phyloP scores from a whole-genome alignment of 1,140 invertebrate species.

The Zaprionus davidi region DNA sequence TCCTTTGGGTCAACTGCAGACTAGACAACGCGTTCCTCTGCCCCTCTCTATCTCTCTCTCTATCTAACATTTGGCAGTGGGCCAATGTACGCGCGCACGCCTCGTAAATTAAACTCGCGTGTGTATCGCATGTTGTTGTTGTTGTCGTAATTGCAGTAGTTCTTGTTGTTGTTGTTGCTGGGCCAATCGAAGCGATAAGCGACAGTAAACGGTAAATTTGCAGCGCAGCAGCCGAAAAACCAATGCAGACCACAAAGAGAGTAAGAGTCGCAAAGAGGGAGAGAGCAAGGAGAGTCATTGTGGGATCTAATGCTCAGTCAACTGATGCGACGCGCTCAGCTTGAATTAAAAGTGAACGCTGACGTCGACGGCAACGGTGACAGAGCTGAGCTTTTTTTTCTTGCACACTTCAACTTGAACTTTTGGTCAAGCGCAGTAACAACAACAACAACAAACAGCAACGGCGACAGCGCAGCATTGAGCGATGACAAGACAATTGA shows the following conservation, averaged over 20 bases:
- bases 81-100: slow-evolving; percentile 68
- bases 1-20: slow-evolving; percentile 1
- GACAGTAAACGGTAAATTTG: slow-evolving; percentile 69
- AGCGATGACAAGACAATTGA: slow-evolving; percentile 78
- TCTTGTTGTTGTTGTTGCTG: not conserved
- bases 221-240: slow-evolving; percentile 45
- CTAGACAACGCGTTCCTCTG: not conserved
- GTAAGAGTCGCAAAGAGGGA: slow-evolving; percentile 15
- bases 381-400: slow-evolving; percentile 57
- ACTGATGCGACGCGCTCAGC: slow-evolving; percentile 6
- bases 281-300: not conserved
- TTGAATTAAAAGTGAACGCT: not conserved
- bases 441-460: not conserved
- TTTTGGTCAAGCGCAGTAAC: slow-evolving; percentile 40
- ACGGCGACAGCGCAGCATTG: slow-evolving; percentile 36
- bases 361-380: slow-evolving; percentile 1
- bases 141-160: not conserved
- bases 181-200: slow-evolving; percentile 45
- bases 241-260: slow-evolving; percentile 75
- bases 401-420: slow-evolving; percentile 77
- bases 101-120: slow-evolving; percentile 78
- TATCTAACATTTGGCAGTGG: slow-evolving; percentile 67
- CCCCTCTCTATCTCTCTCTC: not conserved
- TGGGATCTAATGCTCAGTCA: slow-evolving; percentile 5
- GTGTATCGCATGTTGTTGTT: slow-evolving; percentile 44